Conservation (phyloP, 2,113 vertebrate species). For the Octodon degus region DNA sequence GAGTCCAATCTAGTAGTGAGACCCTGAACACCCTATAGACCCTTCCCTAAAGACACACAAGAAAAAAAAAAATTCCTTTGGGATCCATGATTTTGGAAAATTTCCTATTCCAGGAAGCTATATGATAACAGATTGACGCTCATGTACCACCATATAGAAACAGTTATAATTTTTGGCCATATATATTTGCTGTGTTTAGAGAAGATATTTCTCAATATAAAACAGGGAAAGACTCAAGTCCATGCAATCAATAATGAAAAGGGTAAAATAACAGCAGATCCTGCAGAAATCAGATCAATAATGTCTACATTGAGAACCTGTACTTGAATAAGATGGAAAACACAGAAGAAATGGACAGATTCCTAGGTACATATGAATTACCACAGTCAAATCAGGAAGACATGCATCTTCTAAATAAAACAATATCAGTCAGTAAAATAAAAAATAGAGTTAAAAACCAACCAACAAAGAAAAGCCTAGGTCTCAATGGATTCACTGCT, state of each 20-base stretch:
- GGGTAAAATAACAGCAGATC: not conserved
- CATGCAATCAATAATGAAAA: not conserved
- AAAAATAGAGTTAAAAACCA: not conserved
- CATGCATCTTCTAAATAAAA: not conserved
- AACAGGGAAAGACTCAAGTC: not conserved
- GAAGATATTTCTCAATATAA: not conserved
- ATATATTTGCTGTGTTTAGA: not conserved
- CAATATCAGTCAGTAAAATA: not conserved
- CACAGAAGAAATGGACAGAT: not conserved
- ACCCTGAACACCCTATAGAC: too few species aligned
- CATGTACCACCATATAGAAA: not conserved
- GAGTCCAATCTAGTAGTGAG: too few species aligned
- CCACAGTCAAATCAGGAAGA: not conserved
- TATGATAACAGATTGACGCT: not conserved
- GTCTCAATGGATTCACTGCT: not conserved
- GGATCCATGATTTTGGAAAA: slow-evolving; percentile 45
- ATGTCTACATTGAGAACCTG: not conserved
- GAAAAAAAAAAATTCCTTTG: not conserved
- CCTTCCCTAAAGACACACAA: too few species aligned
- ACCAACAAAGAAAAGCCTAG: not conserved
- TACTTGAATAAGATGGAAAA: not conserved
- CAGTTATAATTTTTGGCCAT: not conserved
- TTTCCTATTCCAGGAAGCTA: not conserved
- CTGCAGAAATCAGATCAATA: not conserved
- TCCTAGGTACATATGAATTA: not conserved